A percentile compares a stretch with the other conserved stretches of the same genome.
Evolutionary conservation across 2,797 vertebrate species (phyloP).

Genomic region (Acanthis flammea): DNA sequence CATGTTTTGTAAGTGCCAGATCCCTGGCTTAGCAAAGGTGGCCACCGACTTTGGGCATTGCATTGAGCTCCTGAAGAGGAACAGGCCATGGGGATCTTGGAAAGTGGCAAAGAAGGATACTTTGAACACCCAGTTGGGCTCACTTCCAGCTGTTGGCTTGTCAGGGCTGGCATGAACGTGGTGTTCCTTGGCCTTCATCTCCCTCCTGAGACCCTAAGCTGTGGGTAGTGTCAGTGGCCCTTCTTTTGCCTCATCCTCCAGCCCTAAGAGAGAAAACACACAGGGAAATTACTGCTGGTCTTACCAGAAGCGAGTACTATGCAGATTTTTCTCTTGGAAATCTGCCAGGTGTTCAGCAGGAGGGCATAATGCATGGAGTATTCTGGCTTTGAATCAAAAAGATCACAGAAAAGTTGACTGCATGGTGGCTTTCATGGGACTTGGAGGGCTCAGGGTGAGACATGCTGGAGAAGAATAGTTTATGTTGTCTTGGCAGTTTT

Average conservation of each 20-base stretch:
- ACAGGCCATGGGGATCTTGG: accelerated
- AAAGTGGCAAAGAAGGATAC: neutral
- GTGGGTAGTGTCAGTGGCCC: neutral
- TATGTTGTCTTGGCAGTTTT: neutral
- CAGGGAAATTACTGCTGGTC: neutral
- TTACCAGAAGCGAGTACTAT: neutral
- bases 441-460: neutral
- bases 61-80: neutral
- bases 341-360: neutral
- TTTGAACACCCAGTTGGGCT: accelerated
- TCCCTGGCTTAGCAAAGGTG: neutral
- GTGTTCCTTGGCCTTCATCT: accelerated
- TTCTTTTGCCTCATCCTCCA: neutral
- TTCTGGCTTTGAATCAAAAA: conserved; percentile 8
- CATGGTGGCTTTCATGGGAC: neutral
- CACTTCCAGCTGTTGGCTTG: neutral
- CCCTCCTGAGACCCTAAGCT: neutral
- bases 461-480: neutral
- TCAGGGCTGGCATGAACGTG: neutral
- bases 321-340: conserved; percentile 20
- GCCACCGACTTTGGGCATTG: neutral
- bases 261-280: neutral
- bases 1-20: neutral
- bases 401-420: conserved; percentile 15
- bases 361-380: neutral